Base-by-base conservation (phyloP, 2,797 vertebrate genomes). In the Siniperca obscura region DNA sequence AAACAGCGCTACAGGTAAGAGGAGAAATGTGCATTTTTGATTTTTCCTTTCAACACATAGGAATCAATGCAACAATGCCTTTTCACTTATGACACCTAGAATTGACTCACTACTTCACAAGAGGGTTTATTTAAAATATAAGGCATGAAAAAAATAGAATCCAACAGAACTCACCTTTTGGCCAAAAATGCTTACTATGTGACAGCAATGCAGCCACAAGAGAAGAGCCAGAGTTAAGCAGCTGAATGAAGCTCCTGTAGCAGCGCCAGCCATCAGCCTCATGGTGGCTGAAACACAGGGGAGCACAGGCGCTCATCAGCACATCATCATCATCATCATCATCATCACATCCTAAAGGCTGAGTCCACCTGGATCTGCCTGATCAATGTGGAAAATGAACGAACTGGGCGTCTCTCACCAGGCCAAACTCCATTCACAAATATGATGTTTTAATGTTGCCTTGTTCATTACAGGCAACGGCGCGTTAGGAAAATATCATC, bases 131-230 rank as follows among this genome's bases (percentile, higher is more conserved):
- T 1, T 17, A 10, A 0, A 17, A 25, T 17, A 1, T 3, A 40
- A 11, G 9, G 14, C 17, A 9, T 22, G 19, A 21, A 17, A 36
- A 21, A 44, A 25, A 19, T 4, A 12, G 2, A 22, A 10, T 5
- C 2, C 12, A 14, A 3, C 3, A 2, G 1, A 25, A 50, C 76
- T 78, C 76, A 95, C 95, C 79, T 87, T 90, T 3, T 87, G 88
- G 36, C 70, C 56, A 0, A 70, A 21, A 27, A 27, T 7, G 40
- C 40, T 61, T 57, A 12, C 8, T 0, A 84, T 50, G 40, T 83
- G 69, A 69, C 78, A 83, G 73, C 48, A 78, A 0, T 50, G 75
- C 55, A 91, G 60, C 27, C 82, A 17, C 16, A 92, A 0, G 27
- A 87, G 36, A 0, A 89, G 1, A 2, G 59, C 8, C 65, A 86